Evolutionary conservation across 2,113 vertebrate genomes (phyloP).

Genomic region (Trematomus loennbergii): DNA sequence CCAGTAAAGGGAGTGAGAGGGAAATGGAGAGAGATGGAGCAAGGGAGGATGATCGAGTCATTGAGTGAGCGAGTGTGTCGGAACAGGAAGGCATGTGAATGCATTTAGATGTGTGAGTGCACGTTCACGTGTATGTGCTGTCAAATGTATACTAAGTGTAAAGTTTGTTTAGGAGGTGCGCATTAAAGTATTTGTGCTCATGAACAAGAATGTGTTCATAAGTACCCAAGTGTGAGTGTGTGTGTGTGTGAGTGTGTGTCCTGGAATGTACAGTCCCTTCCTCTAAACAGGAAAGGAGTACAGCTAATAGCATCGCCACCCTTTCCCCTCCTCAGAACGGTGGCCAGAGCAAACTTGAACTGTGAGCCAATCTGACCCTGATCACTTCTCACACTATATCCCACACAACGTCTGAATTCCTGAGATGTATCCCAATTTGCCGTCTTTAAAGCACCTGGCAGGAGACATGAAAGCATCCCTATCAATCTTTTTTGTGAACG

Average conservation of each 20-base stretch:
- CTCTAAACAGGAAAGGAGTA: constrained; percentile 78
- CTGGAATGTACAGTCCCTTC: constrained; percentile 72
- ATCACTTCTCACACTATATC: constrained; percentile 30
- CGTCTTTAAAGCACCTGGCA: constrained; percentile 16
- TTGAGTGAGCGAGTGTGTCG: constrained; percentile 50
- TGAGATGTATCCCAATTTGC: not conserved
- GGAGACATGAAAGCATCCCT: constrained; percentile 16
- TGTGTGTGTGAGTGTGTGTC: constrained; percentile 36
- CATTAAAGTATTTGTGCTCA: constrained; percentile 60
- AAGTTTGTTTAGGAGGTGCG: constrained; percentile 73
- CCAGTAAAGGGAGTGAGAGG: constrained; percentile 74
- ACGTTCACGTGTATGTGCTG: constrained; percentile 39
- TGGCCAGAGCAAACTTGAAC: constrained; percentile 40
- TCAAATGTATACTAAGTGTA: constrained; percentile 73
- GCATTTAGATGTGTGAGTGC: constrained; percentile 66
- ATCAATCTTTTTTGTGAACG: constrained; percentile 8
- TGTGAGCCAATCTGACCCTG: constrained; percentile 33
- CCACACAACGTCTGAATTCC: constrained; percentile 14
- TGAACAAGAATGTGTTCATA: constrained; percentile 54
- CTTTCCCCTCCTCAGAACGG: constrained; percentile 64
- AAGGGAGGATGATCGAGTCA: constrained; percentile 61
- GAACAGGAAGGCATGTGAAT: constrained; percentile 48
- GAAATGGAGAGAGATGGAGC: constrained; percentile 38
- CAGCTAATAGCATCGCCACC: constrained; percentile 74
- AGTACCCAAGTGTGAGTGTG: constrained; percentile 35